Evolutionary conservation across 2,113 vertebrate species (phyloP).

Genomic region (Arenaria interpres): DNA sequence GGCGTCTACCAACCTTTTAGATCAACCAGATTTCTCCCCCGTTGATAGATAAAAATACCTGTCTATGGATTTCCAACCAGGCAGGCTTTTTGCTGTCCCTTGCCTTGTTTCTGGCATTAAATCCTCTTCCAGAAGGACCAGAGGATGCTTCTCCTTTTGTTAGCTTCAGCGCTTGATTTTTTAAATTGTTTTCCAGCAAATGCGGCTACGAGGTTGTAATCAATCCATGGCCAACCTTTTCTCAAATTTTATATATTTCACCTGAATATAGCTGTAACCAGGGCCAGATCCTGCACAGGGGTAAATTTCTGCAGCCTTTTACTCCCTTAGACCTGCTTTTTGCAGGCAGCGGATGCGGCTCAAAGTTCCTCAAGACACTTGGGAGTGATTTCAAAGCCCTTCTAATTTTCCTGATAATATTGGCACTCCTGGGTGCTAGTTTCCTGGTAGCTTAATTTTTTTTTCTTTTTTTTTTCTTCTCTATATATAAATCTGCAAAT

Average conservation of each 20-base stretch:
- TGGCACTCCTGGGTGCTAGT: slow-evolving; percentile 32
- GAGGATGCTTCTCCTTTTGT: neutral
- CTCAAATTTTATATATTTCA: neutral
- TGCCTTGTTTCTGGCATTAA: neutral
- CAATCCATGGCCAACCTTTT: neutral
- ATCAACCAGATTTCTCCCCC: neutral
- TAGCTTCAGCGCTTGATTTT: neutral
- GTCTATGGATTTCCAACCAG: neutral
- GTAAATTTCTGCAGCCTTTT: neutral
- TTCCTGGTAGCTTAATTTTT: slow-evolving; percentile 10
- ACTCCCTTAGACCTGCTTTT: neutral
- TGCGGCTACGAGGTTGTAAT: neutral
- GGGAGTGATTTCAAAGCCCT: neutral
- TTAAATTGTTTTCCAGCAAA: neutral
- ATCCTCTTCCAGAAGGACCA: neutral
- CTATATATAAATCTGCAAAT: slow-evolving; percentile 1
- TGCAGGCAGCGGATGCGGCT: neutral
- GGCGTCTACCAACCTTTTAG: neutral
- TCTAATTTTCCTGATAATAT: slow-evolving; percentile 55
- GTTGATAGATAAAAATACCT: neutral
- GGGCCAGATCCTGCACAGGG: neutral
- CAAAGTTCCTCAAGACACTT: slow-evolving; percentile 38
- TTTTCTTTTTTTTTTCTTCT: neutral
- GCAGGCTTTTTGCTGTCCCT: neutral
- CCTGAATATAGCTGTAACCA: neutral